Conservation (phyloP, 2,113 vertebrate species). For the Glaucidium brasilianum region DNA sequence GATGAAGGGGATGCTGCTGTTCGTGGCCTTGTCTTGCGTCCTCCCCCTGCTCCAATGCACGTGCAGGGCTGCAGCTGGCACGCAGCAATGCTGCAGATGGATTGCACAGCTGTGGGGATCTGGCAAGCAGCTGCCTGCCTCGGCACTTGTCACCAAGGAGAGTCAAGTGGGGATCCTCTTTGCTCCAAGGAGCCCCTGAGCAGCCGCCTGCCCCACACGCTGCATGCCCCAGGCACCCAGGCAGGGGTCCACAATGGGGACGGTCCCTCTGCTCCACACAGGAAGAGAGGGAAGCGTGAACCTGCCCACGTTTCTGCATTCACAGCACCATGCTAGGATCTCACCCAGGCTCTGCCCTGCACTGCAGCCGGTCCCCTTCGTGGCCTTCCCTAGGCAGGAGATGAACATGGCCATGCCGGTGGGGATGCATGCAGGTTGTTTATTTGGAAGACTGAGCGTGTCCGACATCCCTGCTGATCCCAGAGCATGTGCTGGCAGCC, state of each 20-base stretch:
- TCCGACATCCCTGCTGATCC: rapidly evolving
- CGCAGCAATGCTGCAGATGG: not conserved
- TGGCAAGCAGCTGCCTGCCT: conserved; percentile 20
- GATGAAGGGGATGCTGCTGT: not conserved
- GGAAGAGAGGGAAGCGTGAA: rapidly evolving
- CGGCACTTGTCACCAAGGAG: not conserved
- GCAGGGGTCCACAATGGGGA: rapidly evolving
- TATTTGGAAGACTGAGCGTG: not conserved
- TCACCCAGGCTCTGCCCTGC: not conserved
- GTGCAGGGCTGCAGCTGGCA: not conserved
- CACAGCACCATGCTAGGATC: rapidly evolving
- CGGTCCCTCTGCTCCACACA: rapidly evolving
- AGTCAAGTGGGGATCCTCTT: not conserved
- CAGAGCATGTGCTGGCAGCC: not conserved
- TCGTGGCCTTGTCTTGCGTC: not conserved
- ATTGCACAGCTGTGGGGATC: not conserved
- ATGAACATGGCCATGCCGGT: rapidly evolving
- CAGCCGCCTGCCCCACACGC: not conserved
- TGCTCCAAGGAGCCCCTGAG: not conserved
- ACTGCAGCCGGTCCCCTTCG: not conserved
- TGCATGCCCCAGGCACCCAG: rapidly evolving
- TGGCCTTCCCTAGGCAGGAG: not conserved
- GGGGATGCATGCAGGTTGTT: not conserved
- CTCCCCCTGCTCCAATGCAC: not conserved
- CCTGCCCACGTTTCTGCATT: not conserved